Evolutionary conservation across 2,888 invertebrate genomes (phyloP).

Genomic region (Isoperla grammatica): DNA sequence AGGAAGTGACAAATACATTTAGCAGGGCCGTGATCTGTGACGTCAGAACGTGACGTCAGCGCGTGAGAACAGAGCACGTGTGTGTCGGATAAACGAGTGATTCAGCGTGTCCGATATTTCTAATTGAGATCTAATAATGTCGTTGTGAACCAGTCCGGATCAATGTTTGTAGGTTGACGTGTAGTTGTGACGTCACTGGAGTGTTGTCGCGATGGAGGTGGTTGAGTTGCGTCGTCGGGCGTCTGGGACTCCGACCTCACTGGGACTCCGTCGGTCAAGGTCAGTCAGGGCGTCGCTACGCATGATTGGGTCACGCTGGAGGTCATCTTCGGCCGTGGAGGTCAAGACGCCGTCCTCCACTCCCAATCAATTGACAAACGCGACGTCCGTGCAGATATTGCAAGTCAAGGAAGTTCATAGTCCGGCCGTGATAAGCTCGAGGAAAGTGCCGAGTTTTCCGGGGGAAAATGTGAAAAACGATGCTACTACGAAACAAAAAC

Average conservation of each 20-base stretch:
- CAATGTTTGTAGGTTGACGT: too few species aligned
- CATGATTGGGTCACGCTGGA: constrained; percentile 57
- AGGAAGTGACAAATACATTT: too few species aligned
- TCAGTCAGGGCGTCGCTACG: constrained; percentile 66
- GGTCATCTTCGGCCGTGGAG: constrained; percentile 34
- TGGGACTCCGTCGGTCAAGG: constrained; percentile 54
- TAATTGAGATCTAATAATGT: too few species aligned
- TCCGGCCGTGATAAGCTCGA: too few species aligned
- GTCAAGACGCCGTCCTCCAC: constrained; percentile 2
- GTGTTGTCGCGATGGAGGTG: neutral
- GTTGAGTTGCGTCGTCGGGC: constrained; percentile 26
- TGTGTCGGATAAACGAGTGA: too few species aligned
- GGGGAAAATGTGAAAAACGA: neutral
- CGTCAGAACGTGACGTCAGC: too few species aligned
- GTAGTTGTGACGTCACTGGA: too few species aligned
- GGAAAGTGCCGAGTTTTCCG: neutral
- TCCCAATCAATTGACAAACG: neutral
- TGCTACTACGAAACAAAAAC: constrained; percentile 20
- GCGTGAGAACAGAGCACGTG: too few species aligned
- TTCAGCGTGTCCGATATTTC: too few species aligned
- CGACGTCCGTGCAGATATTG: neutral
- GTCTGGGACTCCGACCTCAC: constrained; percentile 12
- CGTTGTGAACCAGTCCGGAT: too few species aligned
- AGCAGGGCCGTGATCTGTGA: too few species aligned
- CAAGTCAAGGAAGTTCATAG: neutral